A percentile compares a stretch with the other conserved stretches of the same genome.
phyloP scores from a whole-genome alignment of 2,113 vertebrate genomes.

The Phaethon lepturus region DNA sequence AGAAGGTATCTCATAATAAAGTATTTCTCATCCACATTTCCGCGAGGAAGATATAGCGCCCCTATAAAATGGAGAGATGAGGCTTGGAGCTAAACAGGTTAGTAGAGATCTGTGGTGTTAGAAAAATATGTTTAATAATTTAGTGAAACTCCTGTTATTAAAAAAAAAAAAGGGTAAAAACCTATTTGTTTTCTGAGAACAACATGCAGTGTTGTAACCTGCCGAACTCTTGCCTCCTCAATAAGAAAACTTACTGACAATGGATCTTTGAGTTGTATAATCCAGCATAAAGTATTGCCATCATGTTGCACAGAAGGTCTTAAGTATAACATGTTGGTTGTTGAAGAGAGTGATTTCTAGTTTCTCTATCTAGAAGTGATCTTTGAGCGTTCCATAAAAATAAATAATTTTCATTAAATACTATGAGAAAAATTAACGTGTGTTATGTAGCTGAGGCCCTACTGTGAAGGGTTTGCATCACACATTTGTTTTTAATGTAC shows the following conservation, averaged over 20 bases:
- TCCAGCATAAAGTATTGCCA: neutral
- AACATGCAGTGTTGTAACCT: neutral
- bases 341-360: neutral
- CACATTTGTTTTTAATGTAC: neutral
- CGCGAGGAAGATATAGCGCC: neutral
- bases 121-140: neutral
- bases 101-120: neutral
- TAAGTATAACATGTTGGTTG: rapidly evolving
- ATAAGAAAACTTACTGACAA: neutral
- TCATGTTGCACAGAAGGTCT: neutral
- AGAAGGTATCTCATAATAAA: neutral
- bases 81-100: neutral
- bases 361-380: neutral
- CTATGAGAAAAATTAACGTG: neutral
- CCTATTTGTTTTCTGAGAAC: neutral
- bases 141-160: neutral
- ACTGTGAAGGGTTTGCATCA: neutral
- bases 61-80: neutral
- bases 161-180: neutral
- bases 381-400: neutral
- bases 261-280: neutral
- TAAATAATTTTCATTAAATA: neutral
- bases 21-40: neutral
- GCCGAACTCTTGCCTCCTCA: neutral
- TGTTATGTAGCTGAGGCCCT: neutral